These are phyloP conservation scores for Pseudorasbora parva DNA, from an alignment of 2,113 vertebrate species.

Conservation along the genomic window DNA sequence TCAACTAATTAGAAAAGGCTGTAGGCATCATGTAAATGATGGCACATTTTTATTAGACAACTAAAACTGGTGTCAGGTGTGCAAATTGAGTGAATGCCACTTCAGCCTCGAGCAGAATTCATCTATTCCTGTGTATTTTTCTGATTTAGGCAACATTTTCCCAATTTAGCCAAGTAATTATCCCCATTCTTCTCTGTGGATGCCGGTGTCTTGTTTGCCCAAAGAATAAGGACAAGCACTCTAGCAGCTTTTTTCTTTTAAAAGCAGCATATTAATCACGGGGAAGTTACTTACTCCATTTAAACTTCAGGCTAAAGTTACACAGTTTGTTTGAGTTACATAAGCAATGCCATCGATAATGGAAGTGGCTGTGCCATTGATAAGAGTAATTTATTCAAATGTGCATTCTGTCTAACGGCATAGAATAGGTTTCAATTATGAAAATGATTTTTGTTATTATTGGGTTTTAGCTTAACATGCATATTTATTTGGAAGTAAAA, in stretches of 20 bases:
- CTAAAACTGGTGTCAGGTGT: slow-evolving; percentile 10
- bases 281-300: background rate
- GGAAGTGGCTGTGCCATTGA: slow-evolving; percentile 8
- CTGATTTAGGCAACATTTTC: slow-evolving; percentile 20
- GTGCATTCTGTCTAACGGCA: background rate
- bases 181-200: background rate
- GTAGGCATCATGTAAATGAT: slow-evolving; percentile 2
- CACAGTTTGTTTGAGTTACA: background rate
- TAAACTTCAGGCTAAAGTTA: slow-evolving; percentile 8
- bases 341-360: background rate
- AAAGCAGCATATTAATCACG: slow-evolving; percentile 30
- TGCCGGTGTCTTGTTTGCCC: slow-evolving; percentile 18
- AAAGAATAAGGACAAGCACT: slow-evolving; percentile 3
- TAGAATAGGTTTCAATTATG: slow-evolving; percentile 4
- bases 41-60: slow-evolving; percentile 15
- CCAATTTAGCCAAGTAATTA: slow-evolving; percentile 27
- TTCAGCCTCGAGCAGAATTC: slow-evolving; percentile 14
- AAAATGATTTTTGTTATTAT: slow-evolving; percentile 14
- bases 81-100: slow-evolving; percentile 6
- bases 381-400: slow-evolving; percentile 7
- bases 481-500: slow-evolving; percentile 42
- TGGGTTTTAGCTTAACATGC: slow-evolving; percentile 10
- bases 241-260: slow-evolving; percentile 20
- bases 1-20: slow-evolving; percentile 38
- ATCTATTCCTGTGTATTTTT: slow-evolving; percentile 13